phyloP scores from a whole-genome alignment of 2,888 invertebrate genomes.

The Argyresthia goedartella region DNA sequence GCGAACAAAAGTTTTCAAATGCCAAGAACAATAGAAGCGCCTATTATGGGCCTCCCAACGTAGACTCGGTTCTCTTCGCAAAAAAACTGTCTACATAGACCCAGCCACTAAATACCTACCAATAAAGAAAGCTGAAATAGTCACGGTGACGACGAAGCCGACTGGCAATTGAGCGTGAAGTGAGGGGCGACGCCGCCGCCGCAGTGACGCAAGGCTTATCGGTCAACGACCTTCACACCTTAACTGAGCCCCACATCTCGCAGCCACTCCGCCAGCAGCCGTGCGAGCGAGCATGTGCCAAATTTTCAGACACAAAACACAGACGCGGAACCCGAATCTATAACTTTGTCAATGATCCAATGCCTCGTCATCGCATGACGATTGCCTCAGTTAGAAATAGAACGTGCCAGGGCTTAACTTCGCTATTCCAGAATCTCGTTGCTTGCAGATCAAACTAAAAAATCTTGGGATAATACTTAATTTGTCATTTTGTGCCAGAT shows the following conservation, averaged over 20 bases:
- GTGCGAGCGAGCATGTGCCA: slow-evolving; percentile 27
- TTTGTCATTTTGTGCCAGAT: too few relatives aligned
- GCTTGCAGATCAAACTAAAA: too few relatives aligned
- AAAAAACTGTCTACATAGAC: too few relatives aligned
- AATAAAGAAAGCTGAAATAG: background rate
- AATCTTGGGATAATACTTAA: too few relatives aligned
- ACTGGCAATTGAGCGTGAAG: slow-evolving; percentile 21
- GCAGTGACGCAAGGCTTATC: slow-evolving; percentile 58
- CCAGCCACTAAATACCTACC: too few relatives aligned
- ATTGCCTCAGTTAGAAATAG: background rate
- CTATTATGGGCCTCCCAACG: too few relatives aligned
- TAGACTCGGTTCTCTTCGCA: too few relatives aligned
- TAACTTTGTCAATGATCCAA: slow-evolving; percentile 1
- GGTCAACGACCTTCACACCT: slow-evolving; percentile 68
- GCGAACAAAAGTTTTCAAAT: too few relatives aligned
- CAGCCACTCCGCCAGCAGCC: slow-evolving; percentile 19
- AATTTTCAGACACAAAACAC: background rate
- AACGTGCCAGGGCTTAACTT: background rate
- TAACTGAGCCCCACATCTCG: slow-evolving; percentile 63
- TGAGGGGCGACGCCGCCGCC: slow-evolving; percentile 40
- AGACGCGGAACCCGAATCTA: background rate
- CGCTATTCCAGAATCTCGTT: too few relatives aligned
- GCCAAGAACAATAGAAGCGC: too few relatives aligned
- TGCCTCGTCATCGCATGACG: background rate
- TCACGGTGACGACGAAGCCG: background rate